Evolutionary conservation across 1,140 invertebrate genomes (phyloP), one percentile per base, ranked within the genome.

Genomic region (Eueides isabella): DNA sequence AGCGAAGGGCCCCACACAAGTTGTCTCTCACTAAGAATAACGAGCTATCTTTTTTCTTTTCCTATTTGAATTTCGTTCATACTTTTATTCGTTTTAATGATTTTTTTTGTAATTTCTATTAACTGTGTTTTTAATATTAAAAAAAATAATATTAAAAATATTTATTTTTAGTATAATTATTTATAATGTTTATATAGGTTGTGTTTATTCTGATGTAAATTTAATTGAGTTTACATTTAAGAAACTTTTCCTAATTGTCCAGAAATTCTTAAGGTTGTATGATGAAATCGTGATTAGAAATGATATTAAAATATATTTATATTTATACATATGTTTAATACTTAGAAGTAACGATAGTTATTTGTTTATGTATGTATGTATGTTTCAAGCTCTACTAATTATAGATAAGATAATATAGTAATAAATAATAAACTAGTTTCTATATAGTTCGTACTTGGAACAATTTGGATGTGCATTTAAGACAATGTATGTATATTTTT

Each of bases 31-130:
- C 44, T 67, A 67, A 65, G 66, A 61, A 67, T 72, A 72, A 72
- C 63, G 64, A 72, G 71, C 63, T 64, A 63, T 67, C 71, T 67
- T 61, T 72, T 72, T 72, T 67, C 65, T 29, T 3, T 16, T 44
- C 38, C 6, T 16, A 35, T 71, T 29, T 71, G 26, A 55, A 55
- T 55, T 23, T 26, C 11, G 48, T 62, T 55, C 41, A 19, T 71
- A 38, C 63, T 72, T 66, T 38, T 41, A 65, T 30, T 16, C 23
- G 9, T 14, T 67, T 44, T 48, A 30, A 29, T 67, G 14, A 29
- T 29, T 26, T 14, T 55, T 23, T 19, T n/a, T 26, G 26, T 55
- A 11, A 7, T n/a, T 44, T 44, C n/a, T 19, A 44, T 44, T n/a
- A 19, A n/a, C 35, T 38, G 14, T 38, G 35, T 16, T 38, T n/a